Base-by-base conservation (phyloP, 2,113 vertebrate species). In the Perccottus glenii region DNA sequence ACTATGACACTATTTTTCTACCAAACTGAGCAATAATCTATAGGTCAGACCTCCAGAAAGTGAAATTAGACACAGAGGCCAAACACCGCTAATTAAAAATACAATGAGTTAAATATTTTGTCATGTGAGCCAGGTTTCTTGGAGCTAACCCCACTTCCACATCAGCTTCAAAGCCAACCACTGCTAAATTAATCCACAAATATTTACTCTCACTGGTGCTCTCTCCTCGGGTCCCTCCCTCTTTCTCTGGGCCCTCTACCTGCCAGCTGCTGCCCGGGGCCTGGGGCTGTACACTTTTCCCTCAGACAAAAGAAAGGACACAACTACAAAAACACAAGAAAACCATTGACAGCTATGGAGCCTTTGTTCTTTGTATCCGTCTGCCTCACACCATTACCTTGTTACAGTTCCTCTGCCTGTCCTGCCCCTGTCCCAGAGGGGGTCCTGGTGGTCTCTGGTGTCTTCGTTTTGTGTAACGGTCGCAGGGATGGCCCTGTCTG, bases 261-360 rank as follows among this genome's bases (percentile, higher is more conserved):
- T 93, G 90, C 95, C 96, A 96, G 95, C 96, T 98, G 95, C 92
- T 94, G 84, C 85, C 89, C 77, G 84, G 82, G 84, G 87, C 88
- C 70, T 75, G 68, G 82, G 73, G 72, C 83, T 60, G 70, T 73
- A 77, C 77, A 76, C 78, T 84, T 73, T 42, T 67, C 80, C 51
- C 33, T 50, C 64, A 51, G 42, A 85, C 85, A 90, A 88, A 90
- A 78, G 79, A 67, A 81, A 44, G 80, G 79, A 70, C 71, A 77
- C 75, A 84, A 70, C 55, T 73, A 70, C 9, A 47, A 61, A 79
- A 79, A 15, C 32, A 58, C 49, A 60, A 58, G 42, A 77, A 81
- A 78, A 67, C 40, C 46, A 82, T 50, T 69, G 70, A 84, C 83
- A 78, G 75, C 74, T 59, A 74, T 77, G 67, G 72, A 68, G 59